Conservation (phyloP, 1,140 invertebrate species). For the Bacillus rossius region DNA sequence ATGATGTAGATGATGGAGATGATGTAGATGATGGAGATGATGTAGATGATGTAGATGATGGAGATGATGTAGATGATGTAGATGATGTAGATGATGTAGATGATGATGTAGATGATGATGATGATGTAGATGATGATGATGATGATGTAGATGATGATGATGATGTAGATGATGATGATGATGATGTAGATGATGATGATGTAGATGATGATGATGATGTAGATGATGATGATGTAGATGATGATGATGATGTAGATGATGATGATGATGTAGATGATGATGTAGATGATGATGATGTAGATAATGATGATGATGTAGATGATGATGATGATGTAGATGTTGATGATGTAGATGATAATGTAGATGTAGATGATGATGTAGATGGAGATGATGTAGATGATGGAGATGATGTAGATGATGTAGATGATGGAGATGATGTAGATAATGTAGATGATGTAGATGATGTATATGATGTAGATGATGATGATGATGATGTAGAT, state of each 20-base stretch:
- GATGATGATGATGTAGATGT: background rate
- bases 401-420: too few relatives aligned
- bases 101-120: conserved; percentile 1
- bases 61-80: background rate
- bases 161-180: conserved; percentile 1
- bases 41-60: background rate
- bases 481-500: background rate
- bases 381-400: background rate
- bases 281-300: background rate
- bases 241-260: background rate
- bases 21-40: background rate
- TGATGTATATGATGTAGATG: background rate
- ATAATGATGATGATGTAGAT: background rate
- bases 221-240: conserved; percentile 1
- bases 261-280: too few relatives aligned
- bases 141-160: background rate
- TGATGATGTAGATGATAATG: background rate
- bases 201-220: conserved; percentile 1
- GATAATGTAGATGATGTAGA: background rate
- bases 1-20: background rate
- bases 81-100: background rate
- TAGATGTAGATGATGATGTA: background rate
- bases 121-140: conserved; percentile 2
- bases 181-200: background rate
- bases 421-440: background rate